Percentiles rank a stretch among this genome's conserved stretches.
These are phyloP conservation scores for Octomys mimax DNA, from an alignment of 2,797 vertebrate genomes.

Conservation along the genomic window DNA sequence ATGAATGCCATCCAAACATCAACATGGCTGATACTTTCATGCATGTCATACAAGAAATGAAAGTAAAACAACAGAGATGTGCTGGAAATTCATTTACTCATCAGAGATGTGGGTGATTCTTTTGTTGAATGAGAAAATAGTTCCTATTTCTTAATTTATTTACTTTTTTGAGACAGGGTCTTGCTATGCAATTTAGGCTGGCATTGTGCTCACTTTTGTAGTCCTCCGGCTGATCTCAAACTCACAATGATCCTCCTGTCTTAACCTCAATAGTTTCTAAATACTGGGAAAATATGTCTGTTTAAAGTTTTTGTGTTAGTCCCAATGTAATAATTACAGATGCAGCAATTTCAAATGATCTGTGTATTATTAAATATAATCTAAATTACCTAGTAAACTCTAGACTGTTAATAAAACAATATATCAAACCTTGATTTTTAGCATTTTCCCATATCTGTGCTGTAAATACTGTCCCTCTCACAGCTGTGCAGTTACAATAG, in stretches of 20 bases:
- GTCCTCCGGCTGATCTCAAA: too few species aligned
- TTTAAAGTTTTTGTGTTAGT: slow-evolving; percentile 49
- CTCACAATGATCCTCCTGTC: too few species aligned
- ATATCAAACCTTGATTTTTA: slow-evolving; percentile 7
- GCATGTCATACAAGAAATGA: slow-evolving; percentile 28
- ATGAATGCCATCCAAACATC: not conserved
- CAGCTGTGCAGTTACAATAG: not conserved
- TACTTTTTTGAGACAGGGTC: too few species aligned
- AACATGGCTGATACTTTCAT: slow-evolving; percentile 22
- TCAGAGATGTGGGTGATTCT: not conserved
- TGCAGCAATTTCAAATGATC: slow-evolving; percentile 15
- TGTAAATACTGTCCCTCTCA: slow-evolving; percentile 17
- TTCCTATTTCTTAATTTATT: not conserved
- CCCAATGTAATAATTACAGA: slow-evolving; percentile 28
- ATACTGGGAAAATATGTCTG: slow-evolving; percentile 10
- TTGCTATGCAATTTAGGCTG: too few species aligned
- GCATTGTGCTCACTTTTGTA: too few species aligned
- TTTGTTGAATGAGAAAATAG: slow-evolving; percentile 5
- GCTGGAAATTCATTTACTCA: slow-evolving; percentile 9
- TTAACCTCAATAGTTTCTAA: slow-evolving; percentile 10
- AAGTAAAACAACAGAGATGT: slow-evolving; percentile 2
- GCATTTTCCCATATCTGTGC: slow-evolving; percentile 5
- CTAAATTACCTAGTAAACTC: not conserved
- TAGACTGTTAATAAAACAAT: slow-evolving; percentile 19
- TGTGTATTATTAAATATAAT: slow-evolving; percentile 6